phyloP scores from a whole-genome alignment of 2,797 vertebrate species.

The Eospalax fontanierii region DNA sequence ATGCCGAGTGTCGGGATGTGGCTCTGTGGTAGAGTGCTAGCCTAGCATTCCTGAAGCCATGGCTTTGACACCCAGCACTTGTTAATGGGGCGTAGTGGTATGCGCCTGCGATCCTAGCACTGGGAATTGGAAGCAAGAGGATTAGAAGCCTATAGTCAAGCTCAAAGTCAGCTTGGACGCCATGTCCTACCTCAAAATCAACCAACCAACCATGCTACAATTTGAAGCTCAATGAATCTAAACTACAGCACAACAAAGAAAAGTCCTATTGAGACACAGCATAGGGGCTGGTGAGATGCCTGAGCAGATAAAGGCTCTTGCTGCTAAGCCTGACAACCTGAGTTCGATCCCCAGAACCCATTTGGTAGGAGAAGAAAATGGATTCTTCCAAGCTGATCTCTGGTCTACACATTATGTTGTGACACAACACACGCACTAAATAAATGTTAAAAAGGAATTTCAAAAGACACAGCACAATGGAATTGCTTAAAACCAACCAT shows the following conservation, averaged over 20 bases:
- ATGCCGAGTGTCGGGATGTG: neutral
- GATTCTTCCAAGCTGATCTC: neutral
- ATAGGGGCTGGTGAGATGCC: neutral
- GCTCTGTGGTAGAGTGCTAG: too few species aligned
- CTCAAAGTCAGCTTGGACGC: neutral
- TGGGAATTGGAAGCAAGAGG: neutral
- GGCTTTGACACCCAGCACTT: too few species aligned
- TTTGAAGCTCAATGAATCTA: neutral
- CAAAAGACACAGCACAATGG: neutral
- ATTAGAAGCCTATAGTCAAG: neutral
- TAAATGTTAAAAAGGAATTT: neutral
- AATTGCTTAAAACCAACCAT: slow-evolving; percentile 1
- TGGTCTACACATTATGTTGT: neutral
- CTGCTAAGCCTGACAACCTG: neutral
- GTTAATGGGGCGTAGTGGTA: neutral
- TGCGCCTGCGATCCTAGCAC: neutral
- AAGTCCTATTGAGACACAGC: neutral
- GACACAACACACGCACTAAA: neutral
- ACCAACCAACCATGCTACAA: neutral
- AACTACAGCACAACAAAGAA: neutral
- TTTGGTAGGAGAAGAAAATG: neutral
- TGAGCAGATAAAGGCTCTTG: neutral
- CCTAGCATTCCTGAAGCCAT: too few species aligned
- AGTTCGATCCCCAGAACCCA: neutral
- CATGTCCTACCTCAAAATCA: neutral